A percentile compares a stretch with the other conserved stretches of the same genome.
phyloP scores from a whole-genome alignment of 2,113 vertebrate species.

The Coreoperca whiteheadi region DNA sequence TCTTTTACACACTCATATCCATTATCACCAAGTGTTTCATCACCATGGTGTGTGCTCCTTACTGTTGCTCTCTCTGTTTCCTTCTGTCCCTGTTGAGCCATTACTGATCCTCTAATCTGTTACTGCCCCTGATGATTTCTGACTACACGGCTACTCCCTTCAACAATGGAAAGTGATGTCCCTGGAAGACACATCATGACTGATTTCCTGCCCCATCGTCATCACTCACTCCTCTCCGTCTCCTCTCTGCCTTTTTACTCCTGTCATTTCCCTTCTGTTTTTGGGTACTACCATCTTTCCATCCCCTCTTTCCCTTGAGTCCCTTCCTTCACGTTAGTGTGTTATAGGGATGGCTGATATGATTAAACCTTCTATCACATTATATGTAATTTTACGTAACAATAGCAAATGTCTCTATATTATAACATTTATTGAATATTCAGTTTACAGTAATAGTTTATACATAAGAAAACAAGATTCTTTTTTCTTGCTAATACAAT shows the following conservation, averaged over 20 bases:
- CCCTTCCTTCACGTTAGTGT: too few species aligned
- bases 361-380: not conserved
- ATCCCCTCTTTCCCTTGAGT: too few species aligned
- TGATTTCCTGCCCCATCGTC: not conserved
- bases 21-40: not conserved
- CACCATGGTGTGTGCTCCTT: not conserved
- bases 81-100: not conserved
- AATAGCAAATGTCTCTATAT: not conserved
- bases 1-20: not conserved
- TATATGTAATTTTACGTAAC: not conserved
- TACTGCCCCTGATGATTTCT: slow-evolving; percentile 62
- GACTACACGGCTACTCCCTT: slow-evolving; percentile 26
- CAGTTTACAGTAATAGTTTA: not conserved
- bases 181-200: not conserved
- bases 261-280: not conserved
- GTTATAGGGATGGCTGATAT: not conserved
- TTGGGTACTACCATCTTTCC: not conserved
- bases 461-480: not conserved
- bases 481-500: not conserved
- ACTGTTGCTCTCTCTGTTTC: not conserved
- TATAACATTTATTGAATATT: not conserved
- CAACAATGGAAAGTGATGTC: not conserved
- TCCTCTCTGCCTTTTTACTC: not conserved
- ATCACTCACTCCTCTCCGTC: not conserved
- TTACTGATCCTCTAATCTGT: slow-evolving; percentile 69